These are phyloP conservation scores for Regulus satrapa DNA, from an alignment of 2,113 vertebrate species.

Conservation along the genomic window DNA sequence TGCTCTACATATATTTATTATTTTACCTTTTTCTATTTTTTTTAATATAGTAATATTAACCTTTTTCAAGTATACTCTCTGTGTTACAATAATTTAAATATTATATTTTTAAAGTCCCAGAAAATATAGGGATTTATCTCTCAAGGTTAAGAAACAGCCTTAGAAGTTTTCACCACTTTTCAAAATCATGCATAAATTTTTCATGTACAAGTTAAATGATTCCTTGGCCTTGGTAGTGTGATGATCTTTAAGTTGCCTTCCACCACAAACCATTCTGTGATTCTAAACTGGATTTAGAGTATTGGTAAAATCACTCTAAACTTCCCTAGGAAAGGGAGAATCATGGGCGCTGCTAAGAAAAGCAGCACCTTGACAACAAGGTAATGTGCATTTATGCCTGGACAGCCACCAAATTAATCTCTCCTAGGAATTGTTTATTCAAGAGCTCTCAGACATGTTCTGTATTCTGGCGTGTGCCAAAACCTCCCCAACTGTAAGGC, in stretches of 20 bases:
- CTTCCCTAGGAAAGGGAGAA: not conserved
- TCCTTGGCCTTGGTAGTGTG: not conserved
- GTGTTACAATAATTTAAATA: rapidly evolving
- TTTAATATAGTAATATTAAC: not conserved
- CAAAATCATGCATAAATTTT: not conserved
- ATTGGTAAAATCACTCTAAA: not conserved
- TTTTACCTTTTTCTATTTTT: not conserved
- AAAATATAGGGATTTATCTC: not conserved
- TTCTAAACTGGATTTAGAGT: not conserved
- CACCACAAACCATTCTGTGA: not conserved
- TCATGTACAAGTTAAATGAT: not conserved
- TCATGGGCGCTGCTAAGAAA: not conserved
- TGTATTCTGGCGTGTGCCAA: not conserved
- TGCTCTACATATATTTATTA: rapidly evolving
- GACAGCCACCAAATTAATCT: not conserved
- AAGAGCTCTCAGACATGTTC: not conserved
- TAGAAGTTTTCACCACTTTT: not conserved
- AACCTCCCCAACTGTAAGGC: not conserved
- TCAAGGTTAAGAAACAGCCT: not conserved
- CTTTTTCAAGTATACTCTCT: rapidly evolving
- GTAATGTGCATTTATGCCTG: not conserved
- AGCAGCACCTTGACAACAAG: not conserved
- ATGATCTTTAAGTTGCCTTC: not conserved
- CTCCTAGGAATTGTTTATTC: not conserved
- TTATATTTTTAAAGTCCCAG: rapidly evolving